Percentiles rank a stretch among this genome's conserved stretches.
Evolutionary conservation across 2,797 vertebrate genomes (phyloP).

Genomic region (Malurus leucopterus): DNA sequence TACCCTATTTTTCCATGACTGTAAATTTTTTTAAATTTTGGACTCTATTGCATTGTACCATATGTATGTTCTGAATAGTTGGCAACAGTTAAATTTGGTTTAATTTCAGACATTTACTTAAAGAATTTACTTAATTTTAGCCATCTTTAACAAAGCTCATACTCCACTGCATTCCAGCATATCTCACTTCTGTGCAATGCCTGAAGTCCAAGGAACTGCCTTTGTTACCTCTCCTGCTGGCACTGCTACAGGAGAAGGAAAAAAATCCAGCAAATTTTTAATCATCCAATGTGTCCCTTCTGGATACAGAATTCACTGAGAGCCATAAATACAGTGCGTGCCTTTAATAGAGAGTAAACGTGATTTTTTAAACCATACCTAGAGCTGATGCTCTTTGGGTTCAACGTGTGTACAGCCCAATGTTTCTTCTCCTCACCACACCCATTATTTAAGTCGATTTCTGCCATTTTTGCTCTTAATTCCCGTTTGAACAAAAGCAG

Average conservation of each 20-base stretch:
- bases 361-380: background rate
- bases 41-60: background rate
- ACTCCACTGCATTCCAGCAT: background rate
- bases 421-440: accelerated
- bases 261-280: background rate
- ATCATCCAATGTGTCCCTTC: background rate
- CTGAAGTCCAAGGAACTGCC: background rate
- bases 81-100: background rate
- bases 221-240: background rate
- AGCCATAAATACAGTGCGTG: background rate
- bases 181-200: background rate
- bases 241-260: background rate
- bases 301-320: background rate
- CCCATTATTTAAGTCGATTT: background rate
- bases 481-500: background rate
- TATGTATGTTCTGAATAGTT: background rate
- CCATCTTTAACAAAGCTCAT: background rate
- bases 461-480: background rate
- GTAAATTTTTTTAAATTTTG: background rate
- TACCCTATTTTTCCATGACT: background rate
- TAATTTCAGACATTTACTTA: background rate
- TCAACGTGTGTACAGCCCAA: too few species aligned
- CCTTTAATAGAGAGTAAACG: background rate
- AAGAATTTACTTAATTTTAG: background rate
- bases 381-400: background rate